Conservation (phyloP, 2,888 invertebrate species). For the Parnassius apollo region DNA sequence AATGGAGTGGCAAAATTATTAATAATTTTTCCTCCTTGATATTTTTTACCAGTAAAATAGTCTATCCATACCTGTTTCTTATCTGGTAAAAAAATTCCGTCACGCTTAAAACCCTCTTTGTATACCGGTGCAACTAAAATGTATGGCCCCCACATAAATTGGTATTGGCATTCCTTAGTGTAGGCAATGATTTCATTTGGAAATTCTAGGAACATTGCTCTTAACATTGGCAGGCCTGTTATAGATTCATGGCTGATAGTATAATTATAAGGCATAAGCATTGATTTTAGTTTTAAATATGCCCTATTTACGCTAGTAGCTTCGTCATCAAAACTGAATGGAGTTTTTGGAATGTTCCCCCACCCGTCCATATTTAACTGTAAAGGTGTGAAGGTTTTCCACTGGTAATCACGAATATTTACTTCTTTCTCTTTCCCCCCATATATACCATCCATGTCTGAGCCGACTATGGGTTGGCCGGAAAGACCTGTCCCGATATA, state of each 20-base stretch:
- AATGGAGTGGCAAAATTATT: slow-evolving; percentile 57
- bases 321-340: slow-evolving; percentile 61
- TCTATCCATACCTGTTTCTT: slow-evolving; percentile 65
- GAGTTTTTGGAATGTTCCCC: slow-evolving; percentile 63
- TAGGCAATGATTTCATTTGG: slow-evolving; percentile 52
- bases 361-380: slow-evolving; percentile 76
- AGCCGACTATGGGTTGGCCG: slow-evolving; percentile 66
- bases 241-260: slow-evolving; percentile 59
- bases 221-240: slow-evolving; percentile 63
- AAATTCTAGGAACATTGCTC: slow-evolving; percentile 72
- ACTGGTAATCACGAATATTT: slow-evolving; percentile 69
- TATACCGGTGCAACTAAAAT: slow-evolving; percentile 69
- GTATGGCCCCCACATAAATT: slow-evolving; percentile 74
- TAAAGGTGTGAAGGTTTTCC: slow-evolving; percentile 72
- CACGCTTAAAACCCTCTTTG: slow-evolving; percentile 48
- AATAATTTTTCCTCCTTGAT: slow-evolving; percentile 65
- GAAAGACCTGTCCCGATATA: slow-evolving; percentile 69
- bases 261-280: slow-evolving; percentile 70
- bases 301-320: slow-evolving; percentile 63
- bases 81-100: slow-evolving; percentile 62
- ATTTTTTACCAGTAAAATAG: slow-evolving; percentile 64
- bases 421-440: slow-evolving; percentile 56
- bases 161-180: slow-evolving; percentile 67
- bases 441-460: slow-evolving; percentile 74
- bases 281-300: slow-evolving; percentile 69